A percentile compares a stretch with the other conserved stretches of the same genome.
These are phyloP conservation scores for Tanaodytes sp. DNA, from an alignment of 2,888 invertebrate species.

Conservation along the genomic window DNA sequence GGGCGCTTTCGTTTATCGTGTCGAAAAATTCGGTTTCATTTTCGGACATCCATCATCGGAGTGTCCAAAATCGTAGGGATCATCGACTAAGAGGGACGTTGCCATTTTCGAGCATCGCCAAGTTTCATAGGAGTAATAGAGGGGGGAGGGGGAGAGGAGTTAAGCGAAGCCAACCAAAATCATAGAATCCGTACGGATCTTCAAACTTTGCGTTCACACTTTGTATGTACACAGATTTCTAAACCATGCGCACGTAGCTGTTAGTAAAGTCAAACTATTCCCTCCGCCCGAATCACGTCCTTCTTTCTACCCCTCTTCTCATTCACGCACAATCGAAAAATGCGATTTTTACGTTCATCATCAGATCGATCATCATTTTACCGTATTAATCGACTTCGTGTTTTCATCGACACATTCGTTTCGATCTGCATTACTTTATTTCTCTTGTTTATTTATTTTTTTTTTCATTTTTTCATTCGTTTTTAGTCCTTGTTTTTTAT, in stretches of 20 bases:
- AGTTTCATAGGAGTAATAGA: too few species aligned
- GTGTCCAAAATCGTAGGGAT: slow-evolving; percentile 4
- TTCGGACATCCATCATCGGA: slow-evolving; percentile 34
- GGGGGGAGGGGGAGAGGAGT: too few species aligned
- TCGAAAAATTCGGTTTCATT: slow-evolving; percentile 11
- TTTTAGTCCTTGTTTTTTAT: slow-evolving; percentile 28
- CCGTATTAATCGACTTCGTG: slow-evolving; percentile 12
- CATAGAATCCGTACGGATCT: slow-evolving; percentile 41
- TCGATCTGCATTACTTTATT: slow-evolving; percentile 24
- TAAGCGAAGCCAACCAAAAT: slow-evolving; percentile 22
- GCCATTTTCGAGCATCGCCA: slow-evolving; percentile 14
- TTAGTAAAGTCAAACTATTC: slow-evolving; percentile 33
- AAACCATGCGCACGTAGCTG: slow-evolving; percentile 34
- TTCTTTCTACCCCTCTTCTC: slow-evolving; percentile 36
- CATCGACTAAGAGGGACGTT: slow-evolving; percentile 23
- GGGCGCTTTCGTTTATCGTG: slow-evolving; percentile 1
- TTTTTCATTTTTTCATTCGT: slow-evolving; percentile 5
- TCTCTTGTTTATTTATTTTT: too few species aligned
- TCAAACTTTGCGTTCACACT: slow-evolving; percentile 27
- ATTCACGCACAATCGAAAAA: slow-evolving; percentile 40
- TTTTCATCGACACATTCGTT: slow-evolving; percentile 17
- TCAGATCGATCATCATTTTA: slow-evolving; percentile 10
- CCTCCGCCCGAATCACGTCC: slow-evolving; percentile 34
- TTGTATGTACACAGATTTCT: slow-evolving; percentile 34
- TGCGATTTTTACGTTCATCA: slow-evolving; percentile 20